Evolutionary conservation across 2,888 invertebrate species (phyloP).

Genomic region (Dorcus parallelipipedus): DNA sequence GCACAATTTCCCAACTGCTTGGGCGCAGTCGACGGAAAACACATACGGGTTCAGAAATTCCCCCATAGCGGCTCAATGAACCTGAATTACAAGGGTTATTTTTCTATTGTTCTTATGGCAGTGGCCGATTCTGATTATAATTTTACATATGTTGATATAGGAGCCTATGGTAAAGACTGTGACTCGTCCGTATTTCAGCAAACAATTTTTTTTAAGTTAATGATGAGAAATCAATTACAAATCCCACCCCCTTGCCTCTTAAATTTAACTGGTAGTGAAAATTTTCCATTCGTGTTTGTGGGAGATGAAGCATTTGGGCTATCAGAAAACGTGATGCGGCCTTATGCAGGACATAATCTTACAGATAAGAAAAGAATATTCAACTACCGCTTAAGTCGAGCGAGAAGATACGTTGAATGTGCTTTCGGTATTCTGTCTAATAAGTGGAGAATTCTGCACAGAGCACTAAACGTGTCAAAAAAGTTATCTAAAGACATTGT

Average conservation of each 20-base stretch:
- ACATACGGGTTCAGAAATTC: slow-evolving; percentile 23
- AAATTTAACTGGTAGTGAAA: not conserved
- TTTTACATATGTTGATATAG: not conserved
- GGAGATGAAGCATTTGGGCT: slow-evolving; percentile 6
- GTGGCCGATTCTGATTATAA: slow-evolving; percentile 16
- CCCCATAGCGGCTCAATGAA: slow-evolving; percentile 26
- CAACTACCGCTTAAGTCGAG: no score
- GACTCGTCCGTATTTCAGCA: not conserved
- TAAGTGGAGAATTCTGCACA: not conserved
- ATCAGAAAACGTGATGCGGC: not conserved
- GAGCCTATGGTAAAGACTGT: not conserved
- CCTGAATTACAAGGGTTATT: slow-evolving; percentile 25
- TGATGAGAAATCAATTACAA: slow-evolving; percentile 4
- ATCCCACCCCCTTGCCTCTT: not conserved
- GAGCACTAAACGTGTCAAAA: no score
- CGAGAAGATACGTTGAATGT: no score
- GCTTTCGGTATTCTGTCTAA: no score
- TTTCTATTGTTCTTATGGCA: slow-evolving; percentile 20
- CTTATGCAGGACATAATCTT: not conserved
- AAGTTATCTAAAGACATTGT: slow-evolving; percentile 1
- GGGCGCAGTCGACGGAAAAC: slow-evolving; percentile 28
- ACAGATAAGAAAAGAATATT: no score
- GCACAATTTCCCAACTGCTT: slow-evolving; percentile 29
- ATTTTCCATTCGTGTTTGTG: not conserved
- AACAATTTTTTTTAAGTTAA: not conserved